These are phyloP conservation scores for Ophraella communa DNA, from an alignment of 2,888 invertebrate species.

Conservation along the genomic window DNA sequence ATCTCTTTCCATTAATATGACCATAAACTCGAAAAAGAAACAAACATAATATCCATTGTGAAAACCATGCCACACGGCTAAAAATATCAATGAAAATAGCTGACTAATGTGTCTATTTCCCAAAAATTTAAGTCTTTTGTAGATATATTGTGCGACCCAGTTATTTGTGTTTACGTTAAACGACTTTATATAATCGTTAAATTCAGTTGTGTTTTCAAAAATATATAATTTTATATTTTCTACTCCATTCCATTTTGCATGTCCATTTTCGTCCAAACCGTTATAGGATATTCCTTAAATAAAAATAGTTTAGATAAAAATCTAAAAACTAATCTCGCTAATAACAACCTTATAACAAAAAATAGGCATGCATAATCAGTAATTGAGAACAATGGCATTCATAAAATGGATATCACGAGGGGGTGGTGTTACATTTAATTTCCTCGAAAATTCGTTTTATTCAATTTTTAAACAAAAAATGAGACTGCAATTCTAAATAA, in stretches of 20 bases:
- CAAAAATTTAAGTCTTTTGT: constrained; percentile 90
- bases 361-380: too few relatives aligned
- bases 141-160: constrained; percentile 93
- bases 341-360: too few relatives aligned
- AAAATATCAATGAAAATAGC: constrained; percentile 78
- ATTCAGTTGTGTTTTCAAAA: constrained; percentile 84
- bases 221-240: constrained; percentile 84
- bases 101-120: constrained; percentile 85
- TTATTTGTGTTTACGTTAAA: constrained; percentile 97
- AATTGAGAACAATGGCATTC: too few relatives aligned
- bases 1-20: constrained; percentile 85
- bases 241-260: constrained; percentile 82
- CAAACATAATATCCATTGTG: constrained; percentile 93
- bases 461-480: too few relatives aligned
- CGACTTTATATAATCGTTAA: constrained; percentile 86
- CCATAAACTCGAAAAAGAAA: constrained; percentile 90
- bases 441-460: too few relatives aligned
- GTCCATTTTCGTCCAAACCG: constrained; percentile 71
- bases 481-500: too few relatives aligned
- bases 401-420: too few relatives aligned
- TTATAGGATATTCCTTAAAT: constrained; percentile 83
- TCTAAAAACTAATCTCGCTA: too few relatives aligned
- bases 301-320: constrained; percentile 42
- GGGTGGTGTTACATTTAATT: too few relatives aligned
- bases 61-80: constrained; percentile 96